A percentile compares a stretch with the other conserved stretches of the same genome.
phyloP scores from a whole-genome alignment of 2,888 invertebrate genomes.

The Acanthoscelides obtectus region DNA sequence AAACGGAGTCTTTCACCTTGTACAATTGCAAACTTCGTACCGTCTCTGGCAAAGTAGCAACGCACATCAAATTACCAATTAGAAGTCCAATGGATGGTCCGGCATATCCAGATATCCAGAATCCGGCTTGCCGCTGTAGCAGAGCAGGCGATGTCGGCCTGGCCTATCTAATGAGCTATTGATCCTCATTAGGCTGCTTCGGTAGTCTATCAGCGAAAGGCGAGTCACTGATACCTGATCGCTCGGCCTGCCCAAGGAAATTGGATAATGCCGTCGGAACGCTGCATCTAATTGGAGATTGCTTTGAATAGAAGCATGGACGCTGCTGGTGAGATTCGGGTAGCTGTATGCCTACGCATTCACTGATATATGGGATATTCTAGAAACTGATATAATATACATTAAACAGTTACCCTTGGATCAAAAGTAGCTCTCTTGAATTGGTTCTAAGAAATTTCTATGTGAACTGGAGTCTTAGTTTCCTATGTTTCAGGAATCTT shows the following conservation, averaged over 20 bases:
- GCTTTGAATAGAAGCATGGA: not conserved
- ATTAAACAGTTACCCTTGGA: no score
- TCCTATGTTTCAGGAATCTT: no score
- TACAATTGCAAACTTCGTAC: no score
- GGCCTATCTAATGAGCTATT: constrained; percentile 44
- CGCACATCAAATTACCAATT: constrained; percentile 47
- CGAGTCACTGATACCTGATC: not conserved
- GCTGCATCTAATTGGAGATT: not conserved
- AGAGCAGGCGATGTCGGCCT: constrained; percentile 37
- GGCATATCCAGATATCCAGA: not conserved
- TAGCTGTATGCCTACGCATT: no score
- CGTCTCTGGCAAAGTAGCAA: constrained; percentile 7
- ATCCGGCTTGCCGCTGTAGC: not conserved
- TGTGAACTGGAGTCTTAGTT: no score
- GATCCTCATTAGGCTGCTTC: constrained; percentile 38
- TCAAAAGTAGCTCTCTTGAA: no score
- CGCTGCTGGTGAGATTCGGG: not conserved
- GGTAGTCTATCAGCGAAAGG: not conserved
- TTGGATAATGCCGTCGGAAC: not conserved
- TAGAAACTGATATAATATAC: no score
- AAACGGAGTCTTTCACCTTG: no score
- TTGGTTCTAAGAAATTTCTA: no score
- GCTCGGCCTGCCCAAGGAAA: not conserved
- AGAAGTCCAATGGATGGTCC: constrained; percentile 27
- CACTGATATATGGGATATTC: no score